Conservation (phyloP, 2,888 invertebrate species). For the Aethes cnicana region DNA sequence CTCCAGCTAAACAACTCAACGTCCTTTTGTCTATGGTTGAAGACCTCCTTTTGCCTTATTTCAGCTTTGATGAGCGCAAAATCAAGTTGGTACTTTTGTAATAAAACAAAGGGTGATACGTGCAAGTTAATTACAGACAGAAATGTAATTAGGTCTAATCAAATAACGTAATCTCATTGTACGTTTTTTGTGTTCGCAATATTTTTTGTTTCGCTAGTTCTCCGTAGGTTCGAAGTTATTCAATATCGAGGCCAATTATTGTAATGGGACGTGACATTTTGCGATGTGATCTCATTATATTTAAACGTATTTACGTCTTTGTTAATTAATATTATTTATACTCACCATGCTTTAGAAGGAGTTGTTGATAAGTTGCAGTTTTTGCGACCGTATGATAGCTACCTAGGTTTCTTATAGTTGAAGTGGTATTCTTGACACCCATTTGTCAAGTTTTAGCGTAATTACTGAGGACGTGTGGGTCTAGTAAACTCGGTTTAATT, state of each 20-base stretch:
- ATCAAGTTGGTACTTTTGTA: conserved; percentile 51
- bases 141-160: conserved; percentile 80
- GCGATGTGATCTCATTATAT: conserved; percentile 6
- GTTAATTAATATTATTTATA: too few relatives aligned
- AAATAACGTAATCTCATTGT: conserved; percentile 75
- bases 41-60: conserved; percentile 1
- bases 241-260: conserved; percentile 3
- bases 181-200: conserved; percentile 55
- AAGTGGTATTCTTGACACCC: too few relatives aligned
- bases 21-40: conserved; percentile 21
- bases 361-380: neutral
- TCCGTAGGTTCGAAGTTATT: neutral
- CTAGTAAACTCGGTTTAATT: too few relatives aligned
- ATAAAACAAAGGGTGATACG: conserved; percentile 79
- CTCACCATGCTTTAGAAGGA: too few relatives aligned
- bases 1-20: too few relatives aligned
- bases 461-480: too few relatives aligned
- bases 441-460: too few relatives aligned
- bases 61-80: conserved; percentile 16
- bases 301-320: conserved; percentile 10
- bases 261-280: conserved; percentile 23
- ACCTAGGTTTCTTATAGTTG: too few relatives aligned
- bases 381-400: neutral
- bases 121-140: conserved; percentile 76
- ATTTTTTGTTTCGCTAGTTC: conserved; percentile 36